Evolutionary conservation across 2,113 vertebrate genomes (phyloP), one percentile per base, ranked within the genome.

Genomic region (Aspidoscelis tigris): DNA sequence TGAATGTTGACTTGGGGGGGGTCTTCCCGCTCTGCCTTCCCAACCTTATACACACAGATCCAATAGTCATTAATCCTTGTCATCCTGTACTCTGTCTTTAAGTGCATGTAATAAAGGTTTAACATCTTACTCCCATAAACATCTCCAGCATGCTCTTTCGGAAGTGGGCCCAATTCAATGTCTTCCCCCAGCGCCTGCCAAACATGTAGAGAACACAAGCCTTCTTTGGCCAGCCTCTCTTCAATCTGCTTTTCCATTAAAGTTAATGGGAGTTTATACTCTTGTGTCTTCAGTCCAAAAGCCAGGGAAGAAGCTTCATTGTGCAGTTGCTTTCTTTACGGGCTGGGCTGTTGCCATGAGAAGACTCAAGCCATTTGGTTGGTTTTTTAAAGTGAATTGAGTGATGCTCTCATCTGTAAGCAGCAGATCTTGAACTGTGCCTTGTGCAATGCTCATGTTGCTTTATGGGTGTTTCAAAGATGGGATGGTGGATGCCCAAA

Each of bases 321-420:
- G 76, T 33, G 11, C 6, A 1, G 65, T 55, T 0, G 1, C 66
- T 90, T 88, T 81, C 87, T 77, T 74, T 88, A 69, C 66, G 82
- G 82, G 3, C 0, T 33, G 4, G n/a, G 41, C 20, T 44, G 76
- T 44, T n/a, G n/a, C 33, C 58, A 61, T 73, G 76, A 66, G 22
- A 2, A 77, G 78, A 7, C 1, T 0, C 22, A 81, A 87, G 72
- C 20, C 66, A 68, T 20, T 68, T 0, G 3, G 70, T n/a, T 5
- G n/a, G 33, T 33, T 64, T 89, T 68, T 43, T 39, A 85, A 90
- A 88, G 77, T 21, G 80, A 53, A 16, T 20, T 2, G 75, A 55
- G 9, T 44, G 44, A 0, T 14, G 72, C 90, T 21, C 76, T 4
- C 9, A 6, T 22, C 3, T 39, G 76, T 41, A 77, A 20, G 58